Evolutionary conservation across 2,888 invertebrate genomes (phyloP).

Genomic region (Eupithecia pulchellata): DNA sequence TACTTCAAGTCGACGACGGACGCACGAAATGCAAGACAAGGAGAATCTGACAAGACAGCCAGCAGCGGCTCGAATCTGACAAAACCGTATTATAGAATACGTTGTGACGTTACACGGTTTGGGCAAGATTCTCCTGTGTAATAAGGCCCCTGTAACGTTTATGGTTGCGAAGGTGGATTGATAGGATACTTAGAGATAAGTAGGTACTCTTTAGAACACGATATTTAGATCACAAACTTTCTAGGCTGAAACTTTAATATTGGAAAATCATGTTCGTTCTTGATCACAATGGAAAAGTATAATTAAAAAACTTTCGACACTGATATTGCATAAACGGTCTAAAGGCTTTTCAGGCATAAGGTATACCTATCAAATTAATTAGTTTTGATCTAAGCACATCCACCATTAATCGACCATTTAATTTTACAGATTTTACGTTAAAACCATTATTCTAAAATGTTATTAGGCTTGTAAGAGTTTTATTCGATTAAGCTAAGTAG

Average conservation of each 20-base stretch:
- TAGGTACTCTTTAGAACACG: not conserved
- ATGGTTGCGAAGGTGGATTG: not conserved
- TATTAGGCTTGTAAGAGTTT: not conserved
- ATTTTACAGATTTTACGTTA: conserved; percentile 11
- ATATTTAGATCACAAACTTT: conserved; percentile 43
- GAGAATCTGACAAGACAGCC: too few species aligned
- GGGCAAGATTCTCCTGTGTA: too few species aligned
- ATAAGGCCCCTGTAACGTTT: not conserved
- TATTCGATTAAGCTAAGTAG: not conserved
- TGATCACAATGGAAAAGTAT: conserved; percentile 38
- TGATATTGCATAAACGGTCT: not conserved
- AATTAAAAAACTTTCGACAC: conserved; percentile 52
- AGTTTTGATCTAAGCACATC: conserved; percentile 6
- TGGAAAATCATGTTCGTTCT: conserved; percentile 46
- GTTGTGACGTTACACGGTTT: too few species aligned
- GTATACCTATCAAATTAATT: conserved; percentile 23
- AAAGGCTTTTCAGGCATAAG: conserved; percentile 20
- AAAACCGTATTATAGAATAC: too few species aligned
- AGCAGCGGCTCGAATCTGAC: too few species aligned
- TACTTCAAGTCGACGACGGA: too few species aligned
- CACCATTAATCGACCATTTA: conserved; percentile 1
- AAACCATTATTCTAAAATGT: not conserved
- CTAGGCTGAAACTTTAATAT: conserved; percentile 51
- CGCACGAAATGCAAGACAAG: too few species aligned
- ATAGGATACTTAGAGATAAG: not conserved